Percentiles rank a stretch among this genome's conserved stretches.
These are phyloP conservation scores for Myotis findleyi DNA, from an alignment of 2,797 vertebrate species.

Conservation along the genomic window DNA sequence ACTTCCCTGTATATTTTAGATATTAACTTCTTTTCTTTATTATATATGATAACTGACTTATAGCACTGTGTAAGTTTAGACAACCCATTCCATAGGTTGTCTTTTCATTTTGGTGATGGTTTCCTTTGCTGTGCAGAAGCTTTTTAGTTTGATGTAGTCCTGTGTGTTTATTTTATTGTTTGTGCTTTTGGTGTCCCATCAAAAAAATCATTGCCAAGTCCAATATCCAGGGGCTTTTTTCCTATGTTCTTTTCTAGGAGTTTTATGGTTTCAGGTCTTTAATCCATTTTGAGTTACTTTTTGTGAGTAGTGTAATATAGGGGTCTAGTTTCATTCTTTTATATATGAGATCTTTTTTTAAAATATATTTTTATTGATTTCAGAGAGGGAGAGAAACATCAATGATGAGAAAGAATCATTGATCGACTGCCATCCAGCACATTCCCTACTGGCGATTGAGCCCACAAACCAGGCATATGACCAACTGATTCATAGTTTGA, in stretches of 20 bases:
- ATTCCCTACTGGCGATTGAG: too few relatives aligned
- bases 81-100: background rate
- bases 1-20: background rate
- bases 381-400: too few relatives aligned
- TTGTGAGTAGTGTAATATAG: background rate
- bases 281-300: background rate
- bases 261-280: background rate
- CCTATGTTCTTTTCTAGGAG: background rate
- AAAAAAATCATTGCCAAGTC: background rate
- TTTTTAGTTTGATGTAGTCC: background rate
- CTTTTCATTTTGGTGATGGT: constrained; percentile 9
- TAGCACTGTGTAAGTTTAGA: too few relatives aligned
- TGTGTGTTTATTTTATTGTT: background rate
- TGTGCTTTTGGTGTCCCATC: background rate
- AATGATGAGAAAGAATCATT: too few relatives aligned
- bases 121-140: background rate
- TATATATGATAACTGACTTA: too few relatives aligned
- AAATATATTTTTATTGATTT: too few relatives aligned
- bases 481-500: too few relatives aligned
- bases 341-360: background rate
- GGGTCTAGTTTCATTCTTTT: background rate
- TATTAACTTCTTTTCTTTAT: background rate
- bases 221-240: background rate
- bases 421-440: too few relatives aligned
- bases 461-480: too few relatives aligned